phyloP scores from a whole-genome alignment of 2,113 vertebrate species.

The Anser cygnoides region DNA sequence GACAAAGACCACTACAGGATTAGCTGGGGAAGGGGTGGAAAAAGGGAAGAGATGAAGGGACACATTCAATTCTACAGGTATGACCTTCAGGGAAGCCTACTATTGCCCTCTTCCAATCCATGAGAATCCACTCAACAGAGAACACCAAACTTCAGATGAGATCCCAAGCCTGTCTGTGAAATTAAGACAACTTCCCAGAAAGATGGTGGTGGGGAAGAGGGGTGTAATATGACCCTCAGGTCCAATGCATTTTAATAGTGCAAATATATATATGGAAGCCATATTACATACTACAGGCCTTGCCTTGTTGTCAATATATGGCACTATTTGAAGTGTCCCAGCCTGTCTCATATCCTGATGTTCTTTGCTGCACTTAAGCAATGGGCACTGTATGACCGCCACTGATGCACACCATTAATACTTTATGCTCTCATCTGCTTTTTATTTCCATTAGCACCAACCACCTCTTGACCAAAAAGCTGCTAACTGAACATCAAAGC shows the following conservation, averaged over 20 bases:
- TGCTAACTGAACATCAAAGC: not conserved
- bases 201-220: not conserved
- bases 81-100: not conserved
- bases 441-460: not conserved
- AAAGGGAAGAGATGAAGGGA: not conserved
- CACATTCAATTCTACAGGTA: not conserved
- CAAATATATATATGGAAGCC: not conserved
- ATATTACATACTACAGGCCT: not conserved
- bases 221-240: not conserved
- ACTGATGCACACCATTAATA: not conserved
- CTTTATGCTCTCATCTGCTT: not conserved
- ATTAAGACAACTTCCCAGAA: not conserved
- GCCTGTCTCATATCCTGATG: fast-evolving
- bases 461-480: not conserved
- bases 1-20: not conserved
- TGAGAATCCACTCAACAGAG: not conserved
- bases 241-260: not conserved
- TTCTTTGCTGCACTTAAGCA: fast-evolving
- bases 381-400: not conserved
- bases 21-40: not conserved
- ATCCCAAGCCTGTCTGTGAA: not conserved
- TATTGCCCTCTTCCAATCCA: not conserved
- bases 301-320: not conserved
- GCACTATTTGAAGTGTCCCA: not conserved
- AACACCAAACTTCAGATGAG: not conserved